Evolutionary conservation across 2,888 invertebrate genomes (phyloP).

Genomic region (Oxystoma pomonae): DNA sequence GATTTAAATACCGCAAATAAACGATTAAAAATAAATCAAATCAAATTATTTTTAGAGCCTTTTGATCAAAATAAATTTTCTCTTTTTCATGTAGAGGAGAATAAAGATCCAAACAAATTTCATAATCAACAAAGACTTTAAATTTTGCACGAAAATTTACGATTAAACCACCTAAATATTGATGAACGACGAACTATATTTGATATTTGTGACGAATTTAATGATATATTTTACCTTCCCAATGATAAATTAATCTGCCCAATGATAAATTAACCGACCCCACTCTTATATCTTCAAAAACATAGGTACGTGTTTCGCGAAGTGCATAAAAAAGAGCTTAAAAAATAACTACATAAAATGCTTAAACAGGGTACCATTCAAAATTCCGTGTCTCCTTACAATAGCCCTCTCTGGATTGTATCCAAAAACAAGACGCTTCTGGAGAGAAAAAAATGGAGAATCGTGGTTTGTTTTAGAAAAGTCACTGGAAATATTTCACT

Average conservation of each 20-base stretch:
- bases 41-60: constrained; percentile 21
- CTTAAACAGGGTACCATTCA: constrained; percentile 30
- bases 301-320: constrained; percentile 34
- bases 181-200: constrained; percentile 31
- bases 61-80: constrained; percentile 1
- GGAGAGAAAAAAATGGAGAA: constrained; percentile 22
- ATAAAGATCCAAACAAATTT: neutral
- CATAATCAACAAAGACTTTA: neutral
- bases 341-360: constrained; percentile 32
- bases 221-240: constrained; percentile 30
- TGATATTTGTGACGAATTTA: constrained; percentile 29
- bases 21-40: constrained; percentile 19
- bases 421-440: constrained; percentile 33
- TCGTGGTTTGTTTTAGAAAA: constrained; percentile 29
- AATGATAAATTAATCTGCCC: constrained; percentile 27
- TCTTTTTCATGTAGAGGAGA: constrained; percentile 4
- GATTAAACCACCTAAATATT: constrained; percentile 29
- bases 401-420: constrained; percentile 30
- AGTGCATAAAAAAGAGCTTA: constrained; percentile 33
- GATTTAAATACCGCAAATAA: constrained; percentile 25
- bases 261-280: constrained; percentile 22
- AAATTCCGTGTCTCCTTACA: constrained; percentile 30
- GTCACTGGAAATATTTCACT: constrained; percentile 39
- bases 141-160: constrained; percentile 10
- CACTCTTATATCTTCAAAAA: constrained; percentile 29